Percentiles rank a stretch among this genome's conserved stretches.
Evolutionary conservation across 2,888 invertebrate genomes (phyloP).

Genomic region (Tholera decimalis): DNA sequence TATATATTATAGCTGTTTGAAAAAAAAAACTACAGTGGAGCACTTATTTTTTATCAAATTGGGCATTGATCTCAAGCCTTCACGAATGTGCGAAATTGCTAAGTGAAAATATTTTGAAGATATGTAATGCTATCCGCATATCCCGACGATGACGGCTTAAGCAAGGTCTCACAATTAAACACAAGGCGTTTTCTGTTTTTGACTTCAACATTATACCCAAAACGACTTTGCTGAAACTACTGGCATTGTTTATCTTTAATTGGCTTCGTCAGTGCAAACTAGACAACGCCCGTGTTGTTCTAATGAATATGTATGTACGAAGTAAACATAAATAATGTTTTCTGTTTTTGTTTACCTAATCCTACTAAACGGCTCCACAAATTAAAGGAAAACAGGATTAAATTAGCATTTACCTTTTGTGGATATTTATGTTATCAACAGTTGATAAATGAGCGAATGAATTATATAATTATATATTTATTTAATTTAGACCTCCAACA

Average conservation of each 20-base stretch:
- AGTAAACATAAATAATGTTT: not conserved
- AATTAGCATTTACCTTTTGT: constrained; percentile 4
- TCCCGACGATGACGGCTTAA: not conserved
- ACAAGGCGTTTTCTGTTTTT: not conserved
- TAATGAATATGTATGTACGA: constrained; percentile 35
- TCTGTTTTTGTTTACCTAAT: constrained; percentile 23
- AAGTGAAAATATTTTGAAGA: no score
- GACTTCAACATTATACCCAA: constrained; percentile 1
- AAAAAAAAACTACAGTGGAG: no score
- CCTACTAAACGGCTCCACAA: constrained; percentile 1
- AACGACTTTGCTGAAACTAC: constrained; percentile 15
- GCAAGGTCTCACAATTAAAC: not conserved
- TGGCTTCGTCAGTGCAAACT: constrained; percentile 8
- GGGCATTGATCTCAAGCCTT: no score
- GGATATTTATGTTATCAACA: not conserved
- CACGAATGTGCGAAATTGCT: no score
- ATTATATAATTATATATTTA: no score
- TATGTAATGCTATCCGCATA: no score
- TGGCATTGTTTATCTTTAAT: constrained; percentile 37
- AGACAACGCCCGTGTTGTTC: constrained; percentile 3
- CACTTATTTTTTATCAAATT: no score
- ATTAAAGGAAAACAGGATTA: constrained; percentile 6
- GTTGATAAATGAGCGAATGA: not conserved
- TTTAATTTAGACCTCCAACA: no score
- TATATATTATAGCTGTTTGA: no score